Evolutionary conservation across 1,140 invertebrate species (phyloP), one percentile per base, ranked within the genome.

Genomic region (Carcinoscorpius rotundicauda): DNA sequence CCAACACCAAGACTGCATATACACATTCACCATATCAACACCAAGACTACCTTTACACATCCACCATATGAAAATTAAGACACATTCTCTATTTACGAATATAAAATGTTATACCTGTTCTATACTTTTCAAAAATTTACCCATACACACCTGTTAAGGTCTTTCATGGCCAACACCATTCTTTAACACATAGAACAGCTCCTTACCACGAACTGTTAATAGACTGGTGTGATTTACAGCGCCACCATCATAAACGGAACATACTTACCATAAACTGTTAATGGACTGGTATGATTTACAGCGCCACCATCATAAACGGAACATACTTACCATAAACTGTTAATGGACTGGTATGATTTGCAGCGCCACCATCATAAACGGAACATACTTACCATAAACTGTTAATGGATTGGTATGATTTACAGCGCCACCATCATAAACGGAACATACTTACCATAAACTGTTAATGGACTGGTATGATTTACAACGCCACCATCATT

Each of bases 151-250:
- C 29, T 29, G 29, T 29, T 29, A 1, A 29, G 29, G 29, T 29
- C 29, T 29, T 29, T 29, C 29, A 29, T 29, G 29, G 29, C 29
- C 29, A 29, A 29, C 29, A 29, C 29, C 29, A 29, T 80, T 80
- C 65, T 85, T 85, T 4, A 89, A 89, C 61, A 90, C 83, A 76
- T 29, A 29, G 29, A 29, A 29, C 8, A 62, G 69, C 9, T 4
- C 53, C 64, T 67, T 73, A 79, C 29, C 29, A 29, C 29, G 29
- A 29, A 29, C 29, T 29, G 29, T 29, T 0, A 29, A 29, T 29
- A 2, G 29, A 29, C 29, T 29, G 29, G 29, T 29, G 2, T 29
- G 29, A 29, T 29, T 29, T 29, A 29, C 29, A 29, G 29, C 29
- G 29, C 29, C 29, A 29, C 29, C 29, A 29, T 29, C 29, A 29